Evolutionary conservation across 2,888 invertebrate genomes (phyloP).

Genomic region (Aspidapion aeneum): DNA sequence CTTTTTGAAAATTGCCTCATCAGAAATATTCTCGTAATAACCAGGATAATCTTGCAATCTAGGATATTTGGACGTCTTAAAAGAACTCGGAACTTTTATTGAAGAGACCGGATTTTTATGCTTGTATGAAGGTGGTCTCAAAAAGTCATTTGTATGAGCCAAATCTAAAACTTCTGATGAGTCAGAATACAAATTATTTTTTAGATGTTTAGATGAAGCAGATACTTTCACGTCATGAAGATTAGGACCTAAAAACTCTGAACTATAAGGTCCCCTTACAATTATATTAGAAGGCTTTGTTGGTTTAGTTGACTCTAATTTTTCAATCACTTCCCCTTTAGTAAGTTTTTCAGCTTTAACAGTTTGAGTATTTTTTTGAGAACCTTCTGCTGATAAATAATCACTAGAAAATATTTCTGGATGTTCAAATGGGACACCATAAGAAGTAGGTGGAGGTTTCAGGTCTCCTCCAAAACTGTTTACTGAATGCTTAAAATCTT

Average conservation of each 20-base stretch:
- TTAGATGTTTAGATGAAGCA: constrained; percentile 5
- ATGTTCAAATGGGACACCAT: constrained; percentile 27
- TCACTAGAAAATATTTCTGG: constrained; percentile 4
- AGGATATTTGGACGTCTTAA: neutral
- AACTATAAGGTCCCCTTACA: constrained; percentile 5
- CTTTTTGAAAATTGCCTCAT: neutral
- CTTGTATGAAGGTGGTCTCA: neutral
- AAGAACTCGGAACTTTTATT: neutral
- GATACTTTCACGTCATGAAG: neutral
- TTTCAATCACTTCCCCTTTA: constrained; percentile 18
- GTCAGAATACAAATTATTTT: constrained; percentile 3
- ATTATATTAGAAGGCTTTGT: neutral
- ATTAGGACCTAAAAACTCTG: constrained; percentile 4
- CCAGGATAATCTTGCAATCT: neutral
- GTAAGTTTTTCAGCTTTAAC: constrained; percentile 20
- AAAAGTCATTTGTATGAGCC: neutral
- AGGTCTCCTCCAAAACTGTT: constrained; percentile 1
- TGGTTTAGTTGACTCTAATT: neutral
- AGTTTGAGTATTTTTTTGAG: constrained; percentile 12
- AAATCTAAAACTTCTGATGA: neutral
- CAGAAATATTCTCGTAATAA: neutral
- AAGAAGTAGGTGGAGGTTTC: constrained; percentile 23
- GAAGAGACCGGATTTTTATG: neutral
- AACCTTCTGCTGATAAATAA: constrained; percentile 11
- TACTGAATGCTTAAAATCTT: constrained; percentile 24